A percentile compares a stretch with the other conserved stretches of the same genome.
These are phyloP conservation scores for Coryphaenoides rupestris DNA, from an alignment of 2,113 vertebrate genomes.

Conservation along the genomic window DNA sequence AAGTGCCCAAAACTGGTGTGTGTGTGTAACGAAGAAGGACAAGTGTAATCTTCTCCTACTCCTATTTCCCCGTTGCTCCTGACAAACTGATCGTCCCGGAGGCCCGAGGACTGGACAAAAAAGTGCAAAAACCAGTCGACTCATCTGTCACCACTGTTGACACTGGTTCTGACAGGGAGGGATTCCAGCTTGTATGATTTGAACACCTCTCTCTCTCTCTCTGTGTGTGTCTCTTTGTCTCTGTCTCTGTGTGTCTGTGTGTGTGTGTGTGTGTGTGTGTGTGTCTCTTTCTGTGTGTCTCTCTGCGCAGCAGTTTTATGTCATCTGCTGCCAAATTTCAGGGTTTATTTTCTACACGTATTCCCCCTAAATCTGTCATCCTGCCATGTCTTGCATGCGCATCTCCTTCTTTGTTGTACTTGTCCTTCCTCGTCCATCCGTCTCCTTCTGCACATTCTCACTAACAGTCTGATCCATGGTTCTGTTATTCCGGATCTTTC, in stretches of 20 bases:
- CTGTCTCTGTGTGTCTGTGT: too few relatives aligned
- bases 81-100: constrained; percentile 28
- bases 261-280: too few relatives aligned
- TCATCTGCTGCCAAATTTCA: not conserved
- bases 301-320: too few relatives aligned
- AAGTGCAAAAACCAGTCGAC: constrained; percentile 27
- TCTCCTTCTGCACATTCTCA: constrained; percentile 22
- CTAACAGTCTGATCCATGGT: constrained; percentile 58
- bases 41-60: constrained; percentile 17
- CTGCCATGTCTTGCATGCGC: not conserved
- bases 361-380: not conserved
- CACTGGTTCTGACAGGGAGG: constrained; percentile 21
- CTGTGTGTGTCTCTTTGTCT: too few relatives aligned
- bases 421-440: constrained; percentile 15
- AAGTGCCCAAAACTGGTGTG: constrained; percentile 4
- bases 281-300: too few relatives aligned
- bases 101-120: constrained; percentile 2
- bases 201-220: not conserved
- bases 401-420: not conserved
- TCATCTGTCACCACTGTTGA: constrained; percentile 22
- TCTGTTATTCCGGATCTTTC: constrained; percentile 66
- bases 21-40: not conserved
- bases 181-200: constrained; percentile 21
- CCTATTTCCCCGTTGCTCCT: constrained; percentile 21
- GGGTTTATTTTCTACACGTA: constrained; percentile 1